These are phyloP conservation scores for Bombus breviceps DNA, from an alignment of 1,140 invertebrate species.

Conservation along the genomic window DNA sequence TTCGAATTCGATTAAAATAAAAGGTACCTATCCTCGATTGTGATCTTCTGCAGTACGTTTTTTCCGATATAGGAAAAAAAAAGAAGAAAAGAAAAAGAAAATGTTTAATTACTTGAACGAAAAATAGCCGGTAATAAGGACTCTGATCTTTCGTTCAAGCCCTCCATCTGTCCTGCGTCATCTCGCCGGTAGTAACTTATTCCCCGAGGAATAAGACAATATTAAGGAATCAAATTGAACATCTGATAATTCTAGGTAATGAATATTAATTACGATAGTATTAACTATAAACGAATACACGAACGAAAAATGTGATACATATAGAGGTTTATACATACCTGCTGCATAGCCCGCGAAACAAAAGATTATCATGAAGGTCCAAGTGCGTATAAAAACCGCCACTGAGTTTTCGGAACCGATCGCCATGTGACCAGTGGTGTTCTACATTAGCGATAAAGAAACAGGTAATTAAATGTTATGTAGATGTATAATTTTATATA, in stretches of 20 bases:
- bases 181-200: too few species aligned
- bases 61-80: too few species aligned
- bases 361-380: constrained; percentile 65
- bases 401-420: constrained; percentile 48
- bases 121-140: background rate
- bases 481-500: background rate
- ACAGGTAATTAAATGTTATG: background rate
- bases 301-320: background rate
- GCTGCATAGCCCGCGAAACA: constrained; percentile 64
- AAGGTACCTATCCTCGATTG: too few species aligned
- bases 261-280: too few species aligned
- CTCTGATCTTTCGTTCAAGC: background rate
- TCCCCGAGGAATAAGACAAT: too few species aligned
- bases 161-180: too few species aligned
- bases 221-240: too few species aligned
- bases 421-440: constrained; percentile 37
- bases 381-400: constrained; percentile 52
- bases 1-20: too few species aligned
- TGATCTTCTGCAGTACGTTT: too few species aligned
- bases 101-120: background rate
- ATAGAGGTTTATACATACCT: constrained; percentile 50
- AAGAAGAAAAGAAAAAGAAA: too few species aligned
- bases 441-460: background rate
- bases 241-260: too few species aligned
- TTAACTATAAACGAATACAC: background rate